phyloP scores from a whole-genome alignment of 2,888 invertebrate genomes.

The Tinea semifulvella region DNA sequence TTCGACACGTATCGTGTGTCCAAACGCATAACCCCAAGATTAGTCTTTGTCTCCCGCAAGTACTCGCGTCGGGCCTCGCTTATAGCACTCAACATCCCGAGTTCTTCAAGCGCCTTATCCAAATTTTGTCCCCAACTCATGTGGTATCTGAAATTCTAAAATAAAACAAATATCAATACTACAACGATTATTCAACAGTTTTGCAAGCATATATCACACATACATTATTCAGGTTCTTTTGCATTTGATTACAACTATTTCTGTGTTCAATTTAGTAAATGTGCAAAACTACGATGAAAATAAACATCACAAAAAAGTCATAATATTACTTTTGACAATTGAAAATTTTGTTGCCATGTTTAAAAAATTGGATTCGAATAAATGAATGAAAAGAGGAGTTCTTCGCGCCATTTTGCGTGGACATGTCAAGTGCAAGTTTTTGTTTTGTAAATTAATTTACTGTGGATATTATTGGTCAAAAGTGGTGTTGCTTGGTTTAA shows the following conservation, averaged over 20 bases:
- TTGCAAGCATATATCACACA: not conserved
- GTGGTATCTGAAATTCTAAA: constrained; percentile 28
- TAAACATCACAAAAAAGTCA: constrained; percentile 64
- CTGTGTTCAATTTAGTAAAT: constrained; percentile 29
- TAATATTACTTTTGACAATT: constrained; percentile 28
- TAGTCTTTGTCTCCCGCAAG: constrained; percentile 58
- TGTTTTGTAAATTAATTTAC: too few species aligned
- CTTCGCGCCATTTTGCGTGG: too few species aligned
- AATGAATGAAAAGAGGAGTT: too few species aligned
- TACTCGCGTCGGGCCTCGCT: constrained; percentile 67
- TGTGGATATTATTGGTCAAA: too few species aligned
- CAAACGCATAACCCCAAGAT: constrained; percentile 60
- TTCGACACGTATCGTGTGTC: constrained; percentile 71
- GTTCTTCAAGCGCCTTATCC: constrained; percentile 67
- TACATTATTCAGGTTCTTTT: not conserved
- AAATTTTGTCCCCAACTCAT: constrained; percentile 63
- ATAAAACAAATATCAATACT: constrained; percentile 1
- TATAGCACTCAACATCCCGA: constrained; percentile 69
- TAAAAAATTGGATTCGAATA: too few species aligned
- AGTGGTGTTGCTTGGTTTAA: too few species aligned
- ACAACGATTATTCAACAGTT: not conserved
- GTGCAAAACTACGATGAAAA: constrained; percentile 44
- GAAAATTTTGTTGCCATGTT: not conserved
- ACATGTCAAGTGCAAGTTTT: too few species aligned
- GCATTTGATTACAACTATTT: not conserved